Percentiles rank a stretch among this genome's conserved stretches.
Evolutionary conservation across 2,113 vertebrate genomes (phyloP).

Genomic region (Sturnira hondurensis): DNA sequence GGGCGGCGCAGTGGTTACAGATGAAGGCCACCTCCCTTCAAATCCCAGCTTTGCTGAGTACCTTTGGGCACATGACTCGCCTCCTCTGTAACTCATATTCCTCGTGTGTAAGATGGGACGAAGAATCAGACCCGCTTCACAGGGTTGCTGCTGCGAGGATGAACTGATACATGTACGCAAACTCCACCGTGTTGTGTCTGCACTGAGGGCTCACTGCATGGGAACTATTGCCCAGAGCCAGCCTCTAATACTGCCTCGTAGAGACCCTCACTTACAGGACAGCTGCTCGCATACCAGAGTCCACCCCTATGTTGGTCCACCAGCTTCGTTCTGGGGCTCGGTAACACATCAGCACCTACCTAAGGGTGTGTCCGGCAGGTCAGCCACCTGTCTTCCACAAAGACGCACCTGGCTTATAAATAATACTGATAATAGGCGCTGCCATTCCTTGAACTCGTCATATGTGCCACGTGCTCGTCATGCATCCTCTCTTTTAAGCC

Average conservation of each 20-base stretch:
- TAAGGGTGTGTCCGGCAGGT: neutral
- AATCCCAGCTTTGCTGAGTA: neutral
- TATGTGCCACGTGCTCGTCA: accelerated
- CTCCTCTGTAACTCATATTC: neutral
- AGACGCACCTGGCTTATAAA: neutral
- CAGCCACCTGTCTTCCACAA: neutral
- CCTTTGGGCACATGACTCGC: neutral
- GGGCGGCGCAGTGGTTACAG: neutral
- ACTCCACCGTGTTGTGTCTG: neutral
- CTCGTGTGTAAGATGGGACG: neutral
- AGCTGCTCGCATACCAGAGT: neutral
- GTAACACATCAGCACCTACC: neutral
- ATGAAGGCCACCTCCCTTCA: neutral
- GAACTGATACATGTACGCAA: neutral
- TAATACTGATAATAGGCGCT: neutral
- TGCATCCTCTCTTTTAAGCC: neutral
- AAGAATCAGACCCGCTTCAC: neutral
- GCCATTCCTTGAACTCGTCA: neutral
- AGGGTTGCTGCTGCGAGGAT: neutral
- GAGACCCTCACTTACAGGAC: neutral
- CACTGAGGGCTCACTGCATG: accelerated
- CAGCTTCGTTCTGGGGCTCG: neutral
- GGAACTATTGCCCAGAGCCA: neutral
- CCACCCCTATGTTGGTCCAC: accelerated
- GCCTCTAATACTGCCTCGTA: neutral